Evolutionary conservation across 2,888 invertebrate genomes (phyloP), one percentile per base, ranked within the genome.

Genomic region (Patella depressa): DNA sequence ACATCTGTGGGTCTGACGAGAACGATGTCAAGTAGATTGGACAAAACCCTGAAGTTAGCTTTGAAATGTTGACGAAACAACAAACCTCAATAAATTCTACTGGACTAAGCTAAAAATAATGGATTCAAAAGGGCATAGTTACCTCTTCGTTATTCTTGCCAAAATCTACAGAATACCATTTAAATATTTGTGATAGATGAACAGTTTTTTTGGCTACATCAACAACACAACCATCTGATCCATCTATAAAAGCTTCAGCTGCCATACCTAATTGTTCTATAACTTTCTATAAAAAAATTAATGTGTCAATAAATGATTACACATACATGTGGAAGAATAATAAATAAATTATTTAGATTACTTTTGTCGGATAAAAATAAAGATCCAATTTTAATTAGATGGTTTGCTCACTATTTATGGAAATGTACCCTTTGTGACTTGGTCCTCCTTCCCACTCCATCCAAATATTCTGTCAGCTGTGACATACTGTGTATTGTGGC

Each of bases 141-240:
- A 90, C 89, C 88, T 89, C 88, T 55, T 85, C 85, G 71, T 86
- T 85, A 72, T 86, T 87, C 4, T 84, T 83, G 3, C 90, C 93
- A 87, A 93, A 93, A 85, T 93, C 93, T 34, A 88, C 89, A 29
- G 87, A 86, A 85, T 92, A 93, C 92, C 93, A 93, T 79, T 92
- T 92, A 85, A 93, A 91, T 14, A 93, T 91, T 81, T 89, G 89
- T 17, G 92, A 90, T 17, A 93, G 85, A 69, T 86, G 83, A 5
- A 93, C 85, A 5, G 86, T 84, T 59, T 87, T 86, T 78, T 89
- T 90, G 15, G 84, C 87, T 75, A 85, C 82, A 71, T 92, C 90
- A 5, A 93, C 79, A 70, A 85, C 81, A 24, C 91, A 84, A 17
- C 89, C 91, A 81, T 92, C 91, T 72, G 92, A 91, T 7, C 88